phyloP scores from a whole-genome alignment of 2,113 vertebrate species.

The Camelus dromedarius region DNA sequence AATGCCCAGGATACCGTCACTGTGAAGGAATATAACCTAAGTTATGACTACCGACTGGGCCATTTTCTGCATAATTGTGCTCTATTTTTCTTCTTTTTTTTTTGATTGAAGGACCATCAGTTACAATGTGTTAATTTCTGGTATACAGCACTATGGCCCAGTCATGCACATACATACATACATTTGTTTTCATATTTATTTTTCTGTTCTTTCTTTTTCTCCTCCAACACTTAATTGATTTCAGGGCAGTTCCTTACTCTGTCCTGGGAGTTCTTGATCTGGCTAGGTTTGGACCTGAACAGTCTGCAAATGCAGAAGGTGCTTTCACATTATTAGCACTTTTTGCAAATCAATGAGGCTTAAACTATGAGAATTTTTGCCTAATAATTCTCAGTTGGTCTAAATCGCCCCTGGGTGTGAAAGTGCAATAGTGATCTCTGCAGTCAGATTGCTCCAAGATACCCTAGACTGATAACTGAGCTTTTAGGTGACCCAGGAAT shows the following conservation, averaged over 20 bases:
- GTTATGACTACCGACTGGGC: constrained; percentile 16
- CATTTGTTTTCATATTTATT: neutral
- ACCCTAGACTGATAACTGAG: rapidly evolving
- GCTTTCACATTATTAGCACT: neutral
- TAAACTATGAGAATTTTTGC: neutral
- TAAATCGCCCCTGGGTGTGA: neutral
- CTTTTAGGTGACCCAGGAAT: neutral
- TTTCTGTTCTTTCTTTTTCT: neutral
- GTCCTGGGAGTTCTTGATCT: neutral
- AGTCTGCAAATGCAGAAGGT: neutral
- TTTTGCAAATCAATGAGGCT: neutral
- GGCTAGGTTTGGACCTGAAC: neutral
- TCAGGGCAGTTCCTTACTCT: neutral
- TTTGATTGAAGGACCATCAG: no score
- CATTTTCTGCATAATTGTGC: neutral
- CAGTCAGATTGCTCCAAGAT: rapidly evolving
- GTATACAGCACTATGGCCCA: no score
- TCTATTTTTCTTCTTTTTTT: neutral
- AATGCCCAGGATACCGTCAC: neutral
- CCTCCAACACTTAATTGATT: neutral
- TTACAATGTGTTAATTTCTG: no score
- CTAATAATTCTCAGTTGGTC: neutral
- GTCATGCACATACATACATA: no score
- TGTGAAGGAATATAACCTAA: neutral
- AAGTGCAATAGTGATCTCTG: neutral